phyloP scores from a whole-genome alignment of 1,140 invertebrate species.

The Diorhabda sublineata region DNA sequence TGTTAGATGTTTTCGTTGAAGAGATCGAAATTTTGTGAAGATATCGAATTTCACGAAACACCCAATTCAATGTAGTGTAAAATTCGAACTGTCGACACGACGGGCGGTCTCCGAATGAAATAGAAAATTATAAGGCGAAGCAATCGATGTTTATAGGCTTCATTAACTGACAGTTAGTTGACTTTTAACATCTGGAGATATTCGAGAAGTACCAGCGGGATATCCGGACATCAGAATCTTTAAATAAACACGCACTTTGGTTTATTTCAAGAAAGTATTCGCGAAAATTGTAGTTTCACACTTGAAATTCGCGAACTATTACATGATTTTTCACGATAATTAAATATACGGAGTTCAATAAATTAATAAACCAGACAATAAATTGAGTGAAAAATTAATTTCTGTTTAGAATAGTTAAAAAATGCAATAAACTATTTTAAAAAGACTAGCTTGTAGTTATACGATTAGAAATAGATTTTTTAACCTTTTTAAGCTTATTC shows the following conservation, averaged over 20 bases:
- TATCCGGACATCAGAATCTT: conserved; percentile 5
- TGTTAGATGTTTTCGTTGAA: too few species aligned
- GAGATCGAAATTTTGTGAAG: not conserved
- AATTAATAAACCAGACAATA: too few species aligned
- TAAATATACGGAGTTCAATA: too few species aligned
- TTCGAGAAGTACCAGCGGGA: conserved; percentile 8
- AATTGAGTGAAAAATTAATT: too few species aligned
- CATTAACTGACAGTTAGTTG: not conserved
- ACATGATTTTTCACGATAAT: too few species aligned
- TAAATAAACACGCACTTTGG: conserved; percentile 7
- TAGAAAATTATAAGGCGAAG: not conserved
- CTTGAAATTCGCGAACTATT: too few species aligned
- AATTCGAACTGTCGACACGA: conserved; percentile 8
- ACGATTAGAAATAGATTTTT: too few species aligned
- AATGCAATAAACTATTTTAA: too few species aligned
- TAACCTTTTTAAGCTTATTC: too few species aligned
- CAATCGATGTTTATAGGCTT: too few species aligned
- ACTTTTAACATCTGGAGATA: conserved; percentile 14
- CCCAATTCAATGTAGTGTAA: not conserved
- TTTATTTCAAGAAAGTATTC: not conserved
- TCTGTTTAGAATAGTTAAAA: too few species aligned
- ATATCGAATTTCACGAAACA: not conserved
- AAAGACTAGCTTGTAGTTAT: too few species aligned
- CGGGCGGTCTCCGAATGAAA: conserved; percentile 4
- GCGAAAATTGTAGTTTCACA: not conserved